Evolutionary conservation across 2,888 invertebrate species (phyloP).

Genomic region (Seira musarum): DNA sequence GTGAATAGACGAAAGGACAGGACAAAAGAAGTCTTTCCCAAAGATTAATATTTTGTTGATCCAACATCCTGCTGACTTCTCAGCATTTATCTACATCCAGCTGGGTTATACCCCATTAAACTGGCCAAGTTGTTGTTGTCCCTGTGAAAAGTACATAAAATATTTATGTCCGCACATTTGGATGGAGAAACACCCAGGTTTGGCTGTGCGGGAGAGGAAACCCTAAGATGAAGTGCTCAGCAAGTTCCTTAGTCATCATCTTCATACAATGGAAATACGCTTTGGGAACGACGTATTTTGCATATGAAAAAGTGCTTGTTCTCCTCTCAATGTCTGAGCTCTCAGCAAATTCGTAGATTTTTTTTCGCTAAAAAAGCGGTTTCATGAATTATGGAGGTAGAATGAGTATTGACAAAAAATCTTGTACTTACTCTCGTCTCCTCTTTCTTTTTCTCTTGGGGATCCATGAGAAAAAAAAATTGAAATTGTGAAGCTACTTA

Average conservation of each 20-base stretch:
- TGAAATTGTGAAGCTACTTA: neutral
- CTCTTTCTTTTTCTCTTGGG: neutral
- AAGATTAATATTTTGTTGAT: slow-evolving; percentile 69
- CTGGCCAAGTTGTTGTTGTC: slow-evolving; percentile 61
- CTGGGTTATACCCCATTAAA: slow-evolving; percentile 67
- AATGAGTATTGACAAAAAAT: slow-evolving; percentile 29
- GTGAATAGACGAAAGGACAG: slow-evolving; percentile 36
- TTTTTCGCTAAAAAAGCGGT: neutral
- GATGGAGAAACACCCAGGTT: slow-evolving; percentile 60
- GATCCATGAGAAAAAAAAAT: neutral
- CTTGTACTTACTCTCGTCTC: neutral
- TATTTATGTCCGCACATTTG: slow-evolving; percentile 60
- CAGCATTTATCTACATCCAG: slow-evolving; percentile 64
- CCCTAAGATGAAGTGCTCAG: slow-evolving; percentile 54
- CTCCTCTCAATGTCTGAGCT: neutral
- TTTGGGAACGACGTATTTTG: slow-evolving; percentile 7
- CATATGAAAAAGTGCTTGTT: neutral
- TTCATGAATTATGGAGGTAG: neutral
- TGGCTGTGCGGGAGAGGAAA: slow-evolving; percentile 56
- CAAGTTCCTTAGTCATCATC: slow-evolving; percentile 44
- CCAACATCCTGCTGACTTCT: slow-evolving; percentile 67
- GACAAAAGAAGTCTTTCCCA: slow-evolving; percentile 59
- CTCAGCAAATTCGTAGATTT: neutral
- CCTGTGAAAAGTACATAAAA: slow-evolving; percentile 61
- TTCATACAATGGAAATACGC: neutral